Base-by-base conservation (phyloP, 2,797 vertebrate species). In the Hypotaenidia okinawae region DNA sequence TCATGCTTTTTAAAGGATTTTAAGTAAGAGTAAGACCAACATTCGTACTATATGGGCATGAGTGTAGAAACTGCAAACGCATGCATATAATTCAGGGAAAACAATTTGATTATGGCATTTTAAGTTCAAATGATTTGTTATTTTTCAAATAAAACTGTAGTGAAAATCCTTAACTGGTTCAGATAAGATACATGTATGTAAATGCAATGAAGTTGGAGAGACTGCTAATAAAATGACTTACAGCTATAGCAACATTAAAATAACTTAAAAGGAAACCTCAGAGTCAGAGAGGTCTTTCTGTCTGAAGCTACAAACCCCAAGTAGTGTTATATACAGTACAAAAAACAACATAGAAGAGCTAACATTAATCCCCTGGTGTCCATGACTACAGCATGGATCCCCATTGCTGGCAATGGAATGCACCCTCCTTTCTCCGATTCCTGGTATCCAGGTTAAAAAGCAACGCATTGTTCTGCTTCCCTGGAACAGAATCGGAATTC, bases 261-360 rank as follows among this genome's bases (percentile, higher is more conserved):
- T 98, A 98, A 98, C 83, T 98, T 97, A 95, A 94, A 95, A 95
- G 84, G 66, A 95, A 97, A 90, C 97, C 91, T 96, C 54, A 68
- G 93, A 80, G 94, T 90, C 79, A 62, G 73, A 89, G 94, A 97
- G 96, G 96, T 96, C 93, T 95, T 95, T 85, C 70, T 77, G 66
- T 95, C 43, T 95, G 94, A 97, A 96, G 95, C 97, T 94, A 96
- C 66, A 97, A 97, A 96, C 97, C 96, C 96, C 91, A 98, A 97
- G 97, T 98, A 98, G 98, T 98, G 98, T 98, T 98, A 98, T 87
- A 97, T 96, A 98, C 95, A 91, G 94, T 95, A 98, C 93, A 97
- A 95, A 97, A 97, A 95, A 18, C 86, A 93, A 88, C 72, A 96
- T 69, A 92, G 91, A 96, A 97, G 83, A 94, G 94, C 91, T 89